Evolutionary conservation across 1,140 invertebrate genomes (phyloP).

Genomic region (Periplaneta americana): DNA sequence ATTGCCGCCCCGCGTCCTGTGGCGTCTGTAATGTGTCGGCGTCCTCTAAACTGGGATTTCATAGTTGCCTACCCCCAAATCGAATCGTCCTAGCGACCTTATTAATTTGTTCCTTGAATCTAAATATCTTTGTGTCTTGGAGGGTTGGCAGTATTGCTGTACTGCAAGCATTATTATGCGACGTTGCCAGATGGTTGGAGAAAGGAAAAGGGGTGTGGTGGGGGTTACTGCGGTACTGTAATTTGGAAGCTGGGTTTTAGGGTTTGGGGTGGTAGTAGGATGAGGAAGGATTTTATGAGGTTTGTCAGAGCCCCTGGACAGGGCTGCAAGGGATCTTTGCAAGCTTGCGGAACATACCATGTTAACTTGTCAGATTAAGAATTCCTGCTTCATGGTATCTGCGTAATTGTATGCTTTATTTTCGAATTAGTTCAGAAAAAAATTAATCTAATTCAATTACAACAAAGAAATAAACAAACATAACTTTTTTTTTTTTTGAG

Average conservation of each 20-base stretch:
- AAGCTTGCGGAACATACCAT: background rate
- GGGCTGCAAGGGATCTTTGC: background rate
- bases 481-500: too few species aligned
- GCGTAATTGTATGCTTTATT: too few species aligned
- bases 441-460: too few species aligned
- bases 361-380: too few species aligned
- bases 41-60: too few species aligned
- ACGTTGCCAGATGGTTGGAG: constrained; percentile 15
- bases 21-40: too few species aligned
- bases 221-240: constrained; percentile 8
- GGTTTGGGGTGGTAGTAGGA: background rate
- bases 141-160: background rate
- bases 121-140: background rate
- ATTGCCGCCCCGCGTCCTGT: too few species aligned
- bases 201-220: background rate
- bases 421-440: too few species aligned
- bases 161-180: constrained; percentile 11
- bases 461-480: too few species aligned
- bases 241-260: constrained; percentile 2
- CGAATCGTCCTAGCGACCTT: too few species aligned
- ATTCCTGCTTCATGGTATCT: too few species aligned
- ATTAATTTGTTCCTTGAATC: background rate
- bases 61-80: too few species aligned
- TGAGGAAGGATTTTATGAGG: constrained; percentile 5
- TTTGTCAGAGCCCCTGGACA: background rate